Evolutionary conservation across 2,888 invertebrate genomes (phyloP).

Genomic region (Vannuccia rotundouncinata): DNA sequence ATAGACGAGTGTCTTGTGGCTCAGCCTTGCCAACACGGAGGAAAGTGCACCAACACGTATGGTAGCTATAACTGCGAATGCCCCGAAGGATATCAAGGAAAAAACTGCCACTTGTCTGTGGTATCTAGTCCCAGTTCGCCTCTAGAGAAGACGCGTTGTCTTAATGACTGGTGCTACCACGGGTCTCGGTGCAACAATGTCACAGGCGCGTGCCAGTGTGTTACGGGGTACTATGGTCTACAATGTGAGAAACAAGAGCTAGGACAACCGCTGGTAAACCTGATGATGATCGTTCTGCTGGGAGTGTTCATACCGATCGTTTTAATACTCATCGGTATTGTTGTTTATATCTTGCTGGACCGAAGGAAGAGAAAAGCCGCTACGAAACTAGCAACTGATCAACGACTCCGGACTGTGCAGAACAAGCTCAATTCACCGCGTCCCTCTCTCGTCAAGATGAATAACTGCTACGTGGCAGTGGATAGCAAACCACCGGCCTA

Average conservation of each 20-base stretch:
- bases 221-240: neutral
- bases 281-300: neutral
- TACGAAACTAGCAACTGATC: neutral
- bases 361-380: neutral
- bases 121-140: neutral
- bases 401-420: neutral
- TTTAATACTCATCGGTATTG: neutral
- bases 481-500: neutral
- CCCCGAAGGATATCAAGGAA: neutral
- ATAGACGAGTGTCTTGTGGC: slow-evolving; percentile 52
- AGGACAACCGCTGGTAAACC: neutral
- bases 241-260: neutral
- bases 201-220: neutral
- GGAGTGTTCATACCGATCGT: neutral
- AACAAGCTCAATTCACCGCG: neutral
- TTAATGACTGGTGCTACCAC: neutral
- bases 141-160: neutral
- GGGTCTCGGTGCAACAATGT: neutral
- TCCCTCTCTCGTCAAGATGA: neutral
- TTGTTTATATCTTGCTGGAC: neutral
- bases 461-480: neutral
- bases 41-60: slow-evolving; percentile 11
- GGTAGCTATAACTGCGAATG: slow-evolving; percentile 25
- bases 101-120: neutral
- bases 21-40: slow-evolving; percentile 30